A percentile compares a stretch with the other conserved stretches of the same genome.
These are phyloP conservation scores for Phrynocephalus forsythii DNA, from an alignment of 2,797 vertebrate species.

Conservation along the genomic window DNA sequence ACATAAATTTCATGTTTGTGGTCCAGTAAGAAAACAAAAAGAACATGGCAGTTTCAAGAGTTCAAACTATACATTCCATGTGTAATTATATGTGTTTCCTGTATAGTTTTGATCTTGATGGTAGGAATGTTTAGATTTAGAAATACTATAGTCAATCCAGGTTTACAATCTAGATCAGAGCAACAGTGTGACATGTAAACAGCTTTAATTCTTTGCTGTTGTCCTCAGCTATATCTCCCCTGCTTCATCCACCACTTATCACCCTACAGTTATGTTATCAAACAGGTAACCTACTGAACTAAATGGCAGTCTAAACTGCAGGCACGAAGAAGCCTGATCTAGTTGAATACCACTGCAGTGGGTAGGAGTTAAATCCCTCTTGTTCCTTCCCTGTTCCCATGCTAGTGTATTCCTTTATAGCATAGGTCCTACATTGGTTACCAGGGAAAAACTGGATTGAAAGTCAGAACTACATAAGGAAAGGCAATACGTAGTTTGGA, in stretches of 20 bases:
- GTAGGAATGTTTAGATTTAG: background rate
- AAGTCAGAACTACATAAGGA: background rate
- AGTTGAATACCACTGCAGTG: background rate
- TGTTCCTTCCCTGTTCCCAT: background rate
- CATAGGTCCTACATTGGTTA: background rate
- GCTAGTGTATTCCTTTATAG: background rate
- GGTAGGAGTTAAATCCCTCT: background rate
- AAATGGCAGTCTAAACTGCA: background rate
- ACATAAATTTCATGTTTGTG: constrained; percentile 40
- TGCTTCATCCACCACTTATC: background rate
- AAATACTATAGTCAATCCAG: background rate
- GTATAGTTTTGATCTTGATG: background rate
- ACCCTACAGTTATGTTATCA: background rate
- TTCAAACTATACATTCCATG: background rate
- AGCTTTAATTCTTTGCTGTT: background rate
- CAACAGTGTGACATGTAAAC: background rate
- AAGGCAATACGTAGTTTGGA: background rate
- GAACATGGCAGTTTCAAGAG: background rate
- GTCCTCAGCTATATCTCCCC: background rate
- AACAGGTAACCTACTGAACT: background rate
- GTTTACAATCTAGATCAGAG: background rate
- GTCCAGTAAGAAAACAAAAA: background rate
- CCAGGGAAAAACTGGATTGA: background rate
- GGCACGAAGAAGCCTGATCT: background rate
- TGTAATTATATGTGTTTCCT: background rate